Evolutionary conservation across 2,797 vertebrate genomes (phyloP).

Genomic region (Chaetophractus vellerosus): DNA sequence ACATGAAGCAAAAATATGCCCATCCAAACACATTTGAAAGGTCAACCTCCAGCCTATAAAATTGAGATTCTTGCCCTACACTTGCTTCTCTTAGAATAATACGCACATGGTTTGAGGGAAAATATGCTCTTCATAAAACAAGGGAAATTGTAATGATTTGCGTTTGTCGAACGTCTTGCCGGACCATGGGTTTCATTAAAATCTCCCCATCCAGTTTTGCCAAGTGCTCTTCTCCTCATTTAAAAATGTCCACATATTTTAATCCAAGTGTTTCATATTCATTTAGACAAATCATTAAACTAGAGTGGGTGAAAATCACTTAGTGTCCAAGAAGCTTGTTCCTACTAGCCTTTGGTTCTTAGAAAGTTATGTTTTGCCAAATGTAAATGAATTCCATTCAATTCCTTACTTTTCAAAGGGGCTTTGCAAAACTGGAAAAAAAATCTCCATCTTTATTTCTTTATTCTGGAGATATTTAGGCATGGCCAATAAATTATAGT

Average conservation of each 20-base stretch:
- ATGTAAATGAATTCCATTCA: slow-evolving; percentile 70
- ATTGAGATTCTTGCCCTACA: not conserved
- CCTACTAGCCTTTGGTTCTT: slow-evolving; percentile 43
- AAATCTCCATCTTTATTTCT: not conserved
- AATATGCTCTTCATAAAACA: slow-evolving; percentile 60
- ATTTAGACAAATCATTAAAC: slow-evolving; percentile 64
- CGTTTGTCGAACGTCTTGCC: slow-evolving; percentile 18
- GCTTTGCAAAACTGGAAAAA: slow-evolving; percentile 37
- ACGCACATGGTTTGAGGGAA: not conserved
- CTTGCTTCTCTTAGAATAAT: not conserved
- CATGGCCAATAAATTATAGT: not conserved
- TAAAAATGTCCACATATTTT: slow-evolving; percentile 60
- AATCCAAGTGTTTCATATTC: slow-evolving; percentile 69
- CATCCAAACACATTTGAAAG: slow-evolving; percentile 49
- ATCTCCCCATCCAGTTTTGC: slow-evolving; percentile 2
- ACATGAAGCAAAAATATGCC: slow-evolving; percentile 26
- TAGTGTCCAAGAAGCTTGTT: slow-evolving; percentile 56
- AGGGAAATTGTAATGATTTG: not conserved
- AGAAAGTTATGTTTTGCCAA: slow-evolving; percentile 63
- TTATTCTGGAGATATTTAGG: not conserved
- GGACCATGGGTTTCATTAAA: slow-evolving; percentile 28
- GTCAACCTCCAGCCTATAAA: not conserved
- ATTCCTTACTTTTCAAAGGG: slow-evolving; percentile 26
- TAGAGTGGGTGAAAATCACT: slow-evolving; percentile 53
- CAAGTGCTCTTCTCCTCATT: slow-evolving; percentile 31